phyloP scores from a whole-genome alignment of 1,140 invertebrate genomes.

The Bombus superbus region DNA sequence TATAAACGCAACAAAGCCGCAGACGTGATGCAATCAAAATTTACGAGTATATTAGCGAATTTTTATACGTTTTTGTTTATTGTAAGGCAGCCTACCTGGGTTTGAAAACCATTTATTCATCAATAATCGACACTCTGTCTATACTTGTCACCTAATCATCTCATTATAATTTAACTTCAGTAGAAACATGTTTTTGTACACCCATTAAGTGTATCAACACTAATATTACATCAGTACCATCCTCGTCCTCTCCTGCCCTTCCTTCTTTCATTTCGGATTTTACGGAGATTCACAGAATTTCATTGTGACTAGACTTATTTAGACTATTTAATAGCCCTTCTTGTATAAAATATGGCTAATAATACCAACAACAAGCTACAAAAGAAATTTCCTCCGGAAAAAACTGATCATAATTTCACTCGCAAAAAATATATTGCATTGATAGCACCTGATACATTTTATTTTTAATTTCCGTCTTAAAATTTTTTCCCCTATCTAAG shows the following conservation, averaged over 20 bases:
- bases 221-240: constrained; percentile 31
- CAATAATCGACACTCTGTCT: constrained; percentile 44
- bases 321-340: constrained; percentile 26
- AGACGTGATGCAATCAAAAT: constrained; percentile 31
- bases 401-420: constrained; percentile 25
- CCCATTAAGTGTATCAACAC: constrained; percentile 42
- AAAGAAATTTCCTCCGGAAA: constrained; percentile 22
- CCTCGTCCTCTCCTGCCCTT: no score
- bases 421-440: constrained; percentile 54
- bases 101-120: constrained; percentile 38
- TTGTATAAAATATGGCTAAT: constrained; percentile 40
- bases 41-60: constrained; percentile 11
- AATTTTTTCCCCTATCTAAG: constrained; percentile 27
- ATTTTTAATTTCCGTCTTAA: constrained; percentile 13
- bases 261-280: constrained; percentile 3
- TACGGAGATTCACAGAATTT: constrained; percentile 14
- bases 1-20: background rate
- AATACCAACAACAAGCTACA: constrained; percentile 19
- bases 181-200: constrained; percentile 53
- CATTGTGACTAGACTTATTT: constrained; percentile 41
- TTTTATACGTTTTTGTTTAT: constrained; percentile 52
- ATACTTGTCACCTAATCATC: constrained; percentile 36
- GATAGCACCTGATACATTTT: constrained; percentile 42
- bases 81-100: constrained; percentile 61
- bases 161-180: constrained; percentile 42